These are phyloP conservation scores for Argyra leucocephala DNA, from an alignment of 2,888 invertebrate species.

Conservation along the genomic window DNA sequence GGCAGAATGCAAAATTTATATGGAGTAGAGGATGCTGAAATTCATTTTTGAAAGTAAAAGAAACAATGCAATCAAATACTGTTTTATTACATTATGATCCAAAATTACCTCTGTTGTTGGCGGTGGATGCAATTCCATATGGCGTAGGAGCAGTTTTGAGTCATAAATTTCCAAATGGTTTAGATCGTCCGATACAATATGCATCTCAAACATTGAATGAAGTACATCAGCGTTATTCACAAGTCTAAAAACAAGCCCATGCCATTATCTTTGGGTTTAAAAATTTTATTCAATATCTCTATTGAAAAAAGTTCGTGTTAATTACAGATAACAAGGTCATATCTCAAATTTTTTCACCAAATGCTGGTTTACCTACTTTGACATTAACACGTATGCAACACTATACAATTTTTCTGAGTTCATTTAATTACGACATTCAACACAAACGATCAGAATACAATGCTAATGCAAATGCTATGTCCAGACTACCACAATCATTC, in stretches of 20 bases:
- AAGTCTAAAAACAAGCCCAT: conserved; percentile 31
- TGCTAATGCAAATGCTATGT: conserved; percentile 25
- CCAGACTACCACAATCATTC: conserved; percentile 19
- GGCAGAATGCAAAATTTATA: conserved; percentile 25
- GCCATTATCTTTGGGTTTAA: conserved; percentile 34
- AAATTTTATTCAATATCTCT: conserved; percentile 38
- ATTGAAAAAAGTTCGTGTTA: conserved; percentile 34
- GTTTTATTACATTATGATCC: conserved; percentile 29
- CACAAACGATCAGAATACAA: conserved; percentile 20
- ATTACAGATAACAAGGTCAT: conserved; percentile 34
- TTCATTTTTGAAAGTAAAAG: conserved; percentile 28
- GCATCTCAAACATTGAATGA: conserved; percentile 32
- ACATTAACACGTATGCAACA: conserved; percentile 24
- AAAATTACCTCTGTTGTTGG: conserved; percentile 27
- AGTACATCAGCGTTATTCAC: conserved; percentile 29
- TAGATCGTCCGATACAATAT: conserved; percentile 36
- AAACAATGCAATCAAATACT: conserved; percentile 25
- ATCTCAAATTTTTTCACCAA: conserved; percentile 28
- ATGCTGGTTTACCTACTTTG: conserved; percentile 28
- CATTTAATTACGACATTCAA: conserved; percentile 24
- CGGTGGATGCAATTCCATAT: conserved; percentile 28
- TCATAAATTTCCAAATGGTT: conserved; percentile 31
- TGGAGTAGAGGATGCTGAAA: conserved; percentile 26
- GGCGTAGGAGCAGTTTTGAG: conserved; percentile 33
- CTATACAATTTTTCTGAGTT: conserved; percentile 20